Conservation (phyloP, 2,113 vertebrate species). For the Cyrtonyx montezumae region DNA sequence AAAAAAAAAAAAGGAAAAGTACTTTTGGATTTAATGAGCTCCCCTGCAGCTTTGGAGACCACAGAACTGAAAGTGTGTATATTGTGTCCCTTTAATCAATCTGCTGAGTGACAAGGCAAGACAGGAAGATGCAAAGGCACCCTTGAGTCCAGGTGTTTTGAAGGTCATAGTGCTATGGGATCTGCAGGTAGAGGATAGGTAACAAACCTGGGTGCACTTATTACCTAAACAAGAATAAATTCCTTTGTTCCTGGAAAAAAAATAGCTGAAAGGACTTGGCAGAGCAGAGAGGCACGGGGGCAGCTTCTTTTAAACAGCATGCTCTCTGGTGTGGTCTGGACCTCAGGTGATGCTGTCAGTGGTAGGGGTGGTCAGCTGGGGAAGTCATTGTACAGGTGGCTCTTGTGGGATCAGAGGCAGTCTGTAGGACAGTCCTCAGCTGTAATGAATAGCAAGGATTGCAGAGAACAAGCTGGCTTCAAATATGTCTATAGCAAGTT, state of each 20-base stretch:
- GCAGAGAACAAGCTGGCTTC: neutral
- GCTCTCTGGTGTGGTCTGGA: neutral
- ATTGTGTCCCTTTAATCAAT: neutral
- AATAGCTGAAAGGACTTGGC: accelerated
- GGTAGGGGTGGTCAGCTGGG: neutral
- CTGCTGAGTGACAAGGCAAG: neutral
- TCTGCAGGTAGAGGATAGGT: neutral
- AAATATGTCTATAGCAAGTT: neutral
- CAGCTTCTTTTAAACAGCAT: neutral
- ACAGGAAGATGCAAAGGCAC: neutral
- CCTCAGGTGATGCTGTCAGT: neutral
- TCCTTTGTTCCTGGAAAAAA: neutral
- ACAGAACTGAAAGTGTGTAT: neutral
- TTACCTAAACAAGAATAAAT: neutral
- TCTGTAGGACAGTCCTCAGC: neutral
- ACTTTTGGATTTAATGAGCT: neutral
- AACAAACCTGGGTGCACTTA: accelerated
- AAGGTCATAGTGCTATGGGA: neutral
- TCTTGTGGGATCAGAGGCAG: neutral
- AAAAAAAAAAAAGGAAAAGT: too few relatives aligned
- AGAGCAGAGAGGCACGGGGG: neutral
- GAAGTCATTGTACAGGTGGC: neutral
- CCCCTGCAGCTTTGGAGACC: neutral
- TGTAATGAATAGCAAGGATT: neutral
- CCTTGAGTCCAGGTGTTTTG: neutral